Conservation (phyloP, 1,140 invertebrate species). For the Harpegnathos saltator region DNA sequence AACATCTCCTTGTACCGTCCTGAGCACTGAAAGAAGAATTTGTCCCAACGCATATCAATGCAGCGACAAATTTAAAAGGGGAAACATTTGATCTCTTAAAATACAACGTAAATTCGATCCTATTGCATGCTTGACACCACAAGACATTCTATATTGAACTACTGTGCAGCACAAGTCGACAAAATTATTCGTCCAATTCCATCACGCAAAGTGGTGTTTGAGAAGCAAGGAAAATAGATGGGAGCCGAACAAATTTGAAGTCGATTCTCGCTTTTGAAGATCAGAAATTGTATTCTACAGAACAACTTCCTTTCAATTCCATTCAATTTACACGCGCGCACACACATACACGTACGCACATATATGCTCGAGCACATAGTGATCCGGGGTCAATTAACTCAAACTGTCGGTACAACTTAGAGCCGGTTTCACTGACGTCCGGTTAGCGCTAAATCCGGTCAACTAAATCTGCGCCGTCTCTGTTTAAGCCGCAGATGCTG, state of each 20-base stretch:
- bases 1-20: too few species aligned
- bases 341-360: too few species aligned
- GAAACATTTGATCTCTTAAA: too few species aligned
- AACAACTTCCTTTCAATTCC: not conserved
- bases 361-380: not conserved
- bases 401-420: slow-evolving; percentile 5
- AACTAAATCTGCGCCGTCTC: not conserved
- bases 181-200: not conserved
- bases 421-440: slow-evolving; percentile 7
- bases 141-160: too few species aligned
- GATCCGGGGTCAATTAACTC: not conserved
- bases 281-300: not conserved
- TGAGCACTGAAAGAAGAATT: too few species aligned
- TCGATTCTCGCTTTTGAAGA: not conserved
- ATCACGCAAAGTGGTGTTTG: not conserved
- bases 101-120: too few species aligned
- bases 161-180: too few species aligned
- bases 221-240: not conserved
- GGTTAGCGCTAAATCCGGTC: not conserved
- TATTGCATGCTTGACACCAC: too few species aligned
- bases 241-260: not conserved
- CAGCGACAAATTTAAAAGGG: too few species aligned
- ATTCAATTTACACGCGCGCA: not conserved
- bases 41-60: too few species aligned
- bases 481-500: not conserved